Percentiles rank a stretch among this genome's conserved stretches.
Conservation (phyloP, 2,888 invertebrate genomes). For the Xestia ashworthii region DNA sequence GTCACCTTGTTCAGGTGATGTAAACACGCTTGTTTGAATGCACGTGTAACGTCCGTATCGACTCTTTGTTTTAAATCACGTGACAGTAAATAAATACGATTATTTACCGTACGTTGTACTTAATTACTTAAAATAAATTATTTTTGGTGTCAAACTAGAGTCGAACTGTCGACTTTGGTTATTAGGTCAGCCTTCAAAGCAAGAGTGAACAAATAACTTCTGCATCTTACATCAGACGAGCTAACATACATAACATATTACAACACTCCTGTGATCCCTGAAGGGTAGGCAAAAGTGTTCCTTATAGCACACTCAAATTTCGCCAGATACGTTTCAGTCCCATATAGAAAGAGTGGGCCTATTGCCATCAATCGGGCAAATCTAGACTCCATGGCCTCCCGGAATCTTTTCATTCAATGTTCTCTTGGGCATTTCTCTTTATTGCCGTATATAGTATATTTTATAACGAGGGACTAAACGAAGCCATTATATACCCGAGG, state of each 20-base stretch:
- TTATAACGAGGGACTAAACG: no score
- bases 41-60: slow-evolving; percentile 45
- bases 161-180: neutral
- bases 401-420: no score
- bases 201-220: neutral
- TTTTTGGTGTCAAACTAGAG: neutral
- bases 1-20: slow-evolving; percentile 44
- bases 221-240: neutral
- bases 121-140: neutral
- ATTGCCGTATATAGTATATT: no score
- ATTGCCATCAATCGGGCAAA: no score
- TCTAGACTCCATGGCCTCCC: no score
- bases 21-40: slow-evolving; percentile 21
- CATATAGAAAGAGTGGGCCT: no score
- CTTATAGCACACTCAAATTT: no score
- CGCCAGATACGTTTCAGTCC: no score
- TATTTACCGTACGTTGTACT: slow-evolving; percentile 19
- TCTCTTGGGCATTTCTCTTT: no score
- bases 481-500: no score
- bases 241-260: neutral
- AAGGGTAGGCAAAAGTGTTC: no score
- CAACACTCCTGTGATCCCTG: neutral
- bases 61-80: slow-evolving; percentile 51
- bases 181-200: neutral
- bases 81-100: slow-evolving; percentile 11